Evolutionary conservation across 2,113 vertebrate species (phyloP).

Genomic region (Baryphthengus martii): DNA sequence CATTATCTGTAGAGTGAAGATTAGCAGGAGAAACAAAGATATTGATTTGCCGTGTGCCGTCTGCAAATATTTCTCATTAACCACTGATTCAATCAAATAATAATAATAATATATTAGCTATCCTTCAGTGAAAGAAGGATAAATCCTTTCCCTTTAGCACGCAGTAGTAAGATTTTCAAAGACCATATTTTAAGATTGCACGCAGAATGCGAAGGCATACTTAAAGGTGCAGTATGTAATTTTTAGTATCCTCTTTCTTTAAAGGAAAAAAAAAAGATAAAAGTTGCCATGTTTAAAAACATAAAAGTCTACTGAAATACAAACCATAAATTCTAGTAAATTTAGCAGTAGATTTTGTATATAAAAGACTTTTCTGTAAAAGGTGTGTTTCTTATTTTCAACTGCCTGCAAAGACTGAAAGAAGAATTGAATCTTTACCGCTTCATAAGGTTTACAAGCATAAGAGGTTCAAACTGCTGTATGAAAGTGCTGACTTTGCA

Average conservation of each 20-base stretch:
- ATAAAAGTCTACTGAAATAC: not conserved
- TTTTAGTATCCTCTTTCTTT: not conserved
- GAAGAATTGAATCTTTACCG: not conserved
- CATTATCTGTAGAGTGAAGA: slow-evolving; percentile 37
- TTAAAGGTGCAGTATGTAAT: not conserved
- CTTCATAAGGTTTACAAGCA: not conserved
- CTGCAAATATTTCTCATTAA: slow-evolving; percentile 53
- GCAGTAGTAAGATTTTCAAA: not conserved
- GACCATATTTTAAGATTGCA: not conserved
- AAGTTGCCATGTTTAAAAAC: not conserved
- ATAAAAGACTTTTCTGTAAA: not conserved
- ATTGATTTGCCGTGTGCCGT: not conserved
- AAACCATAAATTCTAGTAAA: not conserved
- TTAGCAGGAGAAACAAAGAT: slow-evolving; percentile 26
- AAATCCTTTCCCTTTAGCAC: not conserved
- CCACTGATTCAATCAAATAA: not conserved
- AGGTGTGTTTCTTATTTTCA: not conserved
- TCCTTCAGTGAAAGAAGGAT: not conserved
- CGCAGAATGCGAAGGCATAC: not conserved
- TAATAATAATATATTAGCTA: not conserved
- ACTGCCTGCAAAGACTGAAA: not conserved
- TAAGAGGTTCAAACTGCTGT: not conserved
- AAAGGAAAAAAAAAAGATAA: not conserved
- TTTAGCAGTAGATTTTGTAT: not conserved
- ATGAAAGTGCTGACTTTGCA: not conserved